Base-by-base conservation (phyloP, 2,797 vertebrate genomes). In the Myripristis jacobus region DNA sequence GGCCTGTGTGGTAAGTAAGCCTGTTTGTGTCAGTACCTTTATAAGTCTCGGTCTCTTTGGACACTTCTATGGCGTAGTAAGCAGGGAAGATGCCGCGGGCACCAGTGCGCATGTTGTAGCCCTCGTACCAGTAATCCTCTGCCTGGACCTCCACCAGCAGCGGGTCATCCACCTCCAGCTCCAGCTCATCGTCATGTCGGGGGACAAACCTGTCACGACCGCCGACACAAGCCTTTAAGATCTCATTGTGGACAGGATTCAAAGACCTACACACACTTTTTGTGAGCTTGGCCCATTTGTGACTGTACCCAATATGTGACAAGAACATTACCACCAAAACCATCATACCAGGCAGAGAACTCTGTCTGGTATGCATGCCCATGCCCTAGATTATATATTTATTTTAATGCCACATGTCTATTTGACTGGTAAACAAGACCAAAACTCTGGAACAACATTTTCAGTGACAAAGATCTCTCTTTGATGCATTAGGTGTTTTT, bases 51-150 rank as follows among this genome's bases (percentile, higher is more conserved):
- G 93, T 70, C 60, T 99, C 97, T 92, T 96, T 96, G 87, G 93
- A 90, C 85, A 97, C 95, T 86, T 99, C 97, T 0, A 95, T 94
- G 53, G 97, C 97, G 0, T 99, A 99, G 85, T 96, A 99, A 54
- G 96, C 96, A 0, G 98, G 98, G 75, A 99, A 99, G 87, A 97
- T 93, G 7, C 98, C 98, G 0, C 89, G 93, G 47, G 94, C 93
- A 0, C 97, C 96, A 0, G 96, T 98, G 70, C 98, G 92, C 98
- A 99, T 99, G 89, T 99, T 99, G 93, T 96, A 97, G 58, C 97
- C 98, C 81, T 98, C 97, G 0, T 97, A 99, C 98, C 98, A 99
- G 85, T 94, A 98, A 88, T 99, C 98, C 75, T 99, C 97, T 0
- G 95, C 97, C 90, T 98, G 96, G 47, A 97, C 93, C 89, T 97